A percentile compares a stretch with the other conserved stretches of the same genome.
Evolutionary conservation across 2,888 invertebrate species (phyloP).

Genomic region (Orthonevra nobilis): DNA sequence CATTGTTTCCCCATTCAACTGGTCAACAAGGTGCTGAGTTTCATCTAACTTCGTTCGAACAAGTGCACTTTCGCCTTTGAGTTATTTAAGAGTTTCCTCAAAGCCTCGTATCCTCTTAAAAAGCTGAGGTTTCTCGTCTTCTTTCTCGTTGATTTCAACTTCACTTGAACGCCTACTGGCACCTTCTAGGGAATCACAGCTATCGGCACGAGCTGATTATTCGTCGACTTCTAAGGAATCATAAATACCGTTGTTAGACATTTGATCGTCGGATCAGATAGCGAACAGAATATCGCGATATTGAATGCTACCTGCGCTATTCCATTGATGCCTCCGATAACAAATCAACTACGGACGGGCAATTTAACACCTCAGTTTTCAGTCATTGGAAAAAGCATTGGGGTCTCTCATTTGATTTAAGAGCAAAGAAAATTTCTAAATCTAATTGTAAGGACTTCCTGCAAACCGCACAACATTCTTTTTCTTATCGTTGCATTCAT

Average conservation of each 20-base stretch:
- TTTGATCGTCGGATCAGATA: constrained; percentile 2
- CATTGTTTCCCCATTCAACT: constrained; percentile 34
- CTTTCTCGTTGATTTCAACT: constrained; percentile 22
- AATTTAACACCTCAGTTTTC: constrained; percentile 14
- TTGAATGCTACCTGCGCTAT: constrained; percentile 63
- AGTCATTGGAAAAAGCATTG: too few relatives aligned
- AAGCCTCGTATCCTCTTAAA: constrained; percentile 42
- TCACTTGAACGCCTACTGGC: constrained; percentile 7
- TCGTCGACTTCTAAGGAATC: constrained; percentile 58
- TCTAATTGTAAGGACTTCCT: too few relatives aligned
- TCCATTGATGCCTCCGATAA: constrained; percentile 72
- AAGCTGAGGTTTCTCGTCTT: constrained; percentile 64
- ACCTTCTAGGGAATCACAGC: constrained; percentile 52
- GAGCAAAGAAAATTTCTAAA: too few relatives aligned
- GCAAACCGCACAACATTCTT: too few relatives aligned
- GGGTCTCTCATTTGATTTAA: too few relatives aligned
- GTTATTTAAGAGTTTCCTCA: too few relatives aligned
- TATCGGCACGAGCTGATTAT: constrained; percentile 26
- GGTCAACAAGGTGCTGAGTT: constrained; percentile 8
- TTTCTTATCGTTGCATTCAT: too few relatives aligned
- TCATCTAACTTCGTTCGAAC: constrained; percentile 1
- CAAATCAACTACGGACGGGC: constrained; percentile 30
- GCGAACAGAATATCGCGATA: constrained; percentile 49
- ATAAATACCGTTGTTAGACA: constrained; percentile 28
- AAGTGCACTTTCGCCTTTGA: constrained; percentile 47